Evolutionary conservation across 1,140 invertebrate species (phyloP).

Genomic region (Hestina assimilis): DNA sequence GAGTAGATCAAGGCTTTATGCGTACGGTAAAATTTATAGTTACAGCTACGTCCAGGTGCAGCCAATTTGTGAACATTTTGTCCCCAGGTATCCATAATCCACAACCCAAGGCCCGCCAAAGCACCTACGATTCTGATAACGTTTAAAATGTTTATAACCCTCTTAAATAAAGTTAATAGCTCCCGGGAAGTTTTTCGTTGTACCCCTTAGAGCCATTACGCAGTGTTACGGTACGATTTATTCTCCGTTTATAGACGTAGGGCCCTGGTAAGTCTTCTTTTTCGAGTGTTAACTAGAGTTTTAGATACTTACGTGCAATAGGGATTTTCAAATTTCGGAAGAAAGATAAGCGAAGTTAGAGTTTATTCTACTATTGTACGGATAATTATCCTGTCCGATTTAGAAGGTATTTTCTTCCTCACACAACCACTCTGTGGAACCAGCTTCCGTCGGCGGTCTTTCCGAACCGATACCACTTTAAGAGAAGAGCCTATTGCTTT

Average conservation of each 20-base stretch:
- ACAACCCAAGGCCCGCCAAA: constrained; percentile 13
- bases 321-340: background rate
- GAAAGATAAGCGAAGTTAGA: background rate
- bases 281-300: constrained; percentile 6
- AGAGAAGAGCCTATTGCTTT: too few relatives aligned
- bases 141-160: constrained; percentile 70
- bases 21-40: background rate
- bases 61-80: constrained; percentile 16
- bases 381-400: too few relatives aligned
- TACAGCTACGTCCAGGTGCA: constrained; percentile 4
- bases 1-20: background rate
- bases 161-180: constrained; percentile 74
- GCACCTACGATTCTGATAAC: constrained; percentile 56
- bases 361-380: too few relatives aligned
- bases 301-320: background rate
- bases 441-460: too few relatives aligned
- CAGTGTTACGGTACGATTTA: constrained; percentile 65
- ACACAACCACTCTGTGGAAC: too few relatives aligned
- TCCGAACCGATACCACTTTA: too few relatives aligned
- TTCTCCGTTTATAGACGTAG: constrained; percentile 62
- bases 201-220: constrained; percentile 61
- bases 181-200: constrained; percentile 64
- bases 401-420: too few relatives aligned
- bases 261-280: constrained; percentile 14
- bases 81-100: constrained; percentile 21